Base-by-base conservation (phyloP, 2,113 vertebrate species). In the Theristicus caerulescens region DNA sequence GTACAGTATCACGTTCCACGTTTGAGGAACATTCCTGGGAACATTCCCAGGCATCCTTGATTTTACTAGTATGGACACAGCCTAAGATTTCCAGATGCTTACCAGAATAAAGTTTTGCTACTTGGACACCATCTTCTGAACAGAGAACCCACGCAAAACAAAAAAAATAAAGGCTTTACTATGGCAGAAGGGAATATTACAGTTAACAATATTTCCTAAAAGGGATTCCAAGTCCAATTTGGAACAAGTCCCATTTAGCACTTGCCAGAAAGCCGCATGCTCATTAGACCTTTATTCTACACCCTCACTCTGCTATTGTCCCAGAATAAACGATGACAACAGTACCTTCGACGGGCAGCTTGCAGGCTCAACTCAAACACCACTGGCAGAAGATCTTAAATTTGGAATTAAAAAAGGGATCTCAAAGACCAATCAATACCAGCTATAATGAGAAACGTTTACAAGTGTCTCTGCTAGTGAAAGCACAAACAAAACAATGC, bases 41-140 rank as follows among this genome's bases (percentile, higher is more conserved):
- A 92, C 96, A 77, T 94, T 95, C 94, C 94, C 95, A 97, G 95
- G 96, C 95, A 93, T 96, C 96, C 90, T 46, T 36, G 66, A 47
- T 85, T 95, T 97, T 94, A 93, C 85, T 79, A 76, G 88, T 10
- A 34, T 26, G 90, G 92, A 94, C 78, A 76, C 61, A 92, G 88
- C 31, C 71, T 90, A 54, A 82, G 66, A 91, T 94, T 96, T 96
- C 92, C 96, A 96, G 90, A 96, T 88, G 88, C 94, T 94, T n/a
- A 49, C 49, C n/a, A 91, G 73, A 62, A 52, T 52, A 44, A 91
- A 69, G 62, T 40, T 82, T 65, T 90, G 87, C 58, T 95, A 49
- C 49, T 90, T 65, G 66, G 62, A 67, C 31, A 51, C 12, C 34
- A 49, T 22, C 58, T 82, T 72, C 73, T 52, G 65, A 85, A 66